Percentiles rank a stretch among this genome's conserved stretches.
Conservation (phyloP, 2,113 vertebrate species). For the Oncorhynchus kisutch region DNA sequence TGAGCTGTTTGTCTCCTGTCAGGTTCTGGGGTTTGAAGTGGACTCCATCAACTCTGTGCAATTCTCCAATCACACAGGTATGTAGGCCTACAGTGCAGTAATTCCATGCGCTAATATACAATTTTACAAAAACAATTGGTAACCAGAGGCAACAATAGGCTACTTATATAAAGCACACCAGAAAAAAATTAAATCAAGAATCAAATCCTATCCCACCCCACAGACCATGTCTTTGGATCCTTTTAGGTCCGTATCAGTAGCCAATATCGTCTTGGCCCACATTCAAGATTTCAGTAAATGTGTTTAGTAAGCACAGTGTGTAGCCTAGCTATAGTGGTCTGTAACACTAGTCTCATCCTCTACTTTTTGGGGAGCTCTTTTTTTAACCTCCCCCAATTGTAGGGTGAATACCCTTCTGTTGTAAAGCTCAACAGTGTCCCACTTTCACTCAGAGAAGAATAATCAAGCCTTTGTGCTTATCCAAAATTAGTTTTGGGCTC, state of each 20-base stretch:
- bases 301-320: not conserved
- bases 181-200: too few species aligned
- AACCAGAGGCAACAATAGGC: too few species aligned
- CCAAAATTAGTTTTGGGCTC: not conserved
- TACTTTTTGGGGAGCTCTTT: not conserved
- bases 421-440: not conserved
- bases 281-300: not conserved
- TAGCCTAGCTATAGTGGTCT: not conserved
- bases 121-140: not conserved
- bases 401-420: not conserved
- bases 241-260: too few species aligned
- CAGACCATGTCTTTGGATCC: too few species aligned
- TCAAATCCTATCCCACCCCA: too few species aligned
- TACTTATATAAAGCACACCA: too few species aligned
- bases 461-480: not conserved
- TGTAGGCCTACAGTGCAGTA: slow-evolving; percentile 46
- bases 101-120: too few species aligned
- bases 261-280: too few species aligned
- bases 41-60: slow-evolving; percentile 97
- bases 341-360: not conserved
- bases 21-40: slow-evolving; percentile 97
- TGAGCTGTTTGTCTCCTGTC: slow-evolving; percentile 19
- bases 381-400: too few species aligned
- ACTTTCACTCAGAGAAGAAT: slow-evolving; percentile 7
- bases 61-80: slow-evolving; percentile 98